These are phyloP conservation scores for Sebastes trivittatus DNA, from an alignment of 2,797 vertebrate species.

Conservation along the genomic window DNA sequence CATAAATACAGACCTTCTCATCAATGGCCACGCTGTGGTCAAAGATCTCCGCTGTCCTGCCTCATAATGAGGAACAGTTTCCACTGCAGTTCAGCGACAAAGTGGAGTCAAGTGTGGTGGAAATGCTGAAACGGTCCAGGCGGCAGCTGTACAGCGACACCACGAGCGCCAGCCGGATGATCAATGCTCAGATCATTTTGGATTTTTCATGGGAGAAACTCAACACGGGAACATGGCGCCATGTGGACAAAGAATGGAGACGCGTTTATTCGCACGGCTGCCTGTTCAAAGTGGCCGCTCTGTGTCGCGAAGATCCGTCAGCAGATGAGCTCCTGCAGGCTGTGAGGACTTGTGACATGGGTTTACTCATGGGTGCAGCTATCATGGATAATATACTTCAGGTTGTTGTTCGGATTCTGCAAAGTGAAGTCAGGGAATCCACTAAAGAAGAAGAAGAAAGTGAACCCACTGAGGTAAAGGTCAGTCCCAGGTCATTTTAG, in stretches of 20 bases:
- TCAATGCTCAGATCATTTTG: slow-evolving; percentile 81
- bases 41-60: slow-evolving; percentile 77
- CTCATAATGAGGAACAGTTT: slow-evolving; percentile 76
- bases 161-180: slow-evolving; percentile 25
- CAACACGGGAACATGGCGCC: slow-evolving; percentile 88
- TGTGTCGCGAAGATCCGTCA: slow-evolving; percentile 70
- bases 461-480: slow-evolving; percentile 78
- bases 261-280: slow-evolving; percentile 89
- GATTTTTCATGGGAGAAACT: slow-evolving; percentile 93
- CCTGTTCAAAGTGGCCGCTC: slow-evolving; percentile 86
- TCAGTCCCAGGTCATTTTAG: slow-evolving; percentile 23
- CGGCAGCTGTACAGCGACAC: slow-evolving; percentile 74
- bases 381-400: slow-evolving; percentile 85
- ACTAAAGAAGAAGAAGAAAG: not conserved
- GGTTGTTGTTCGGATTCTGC: slow-evolving; percentile 78
- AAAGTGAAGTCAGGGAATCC: slow-evolving; percentile 63
- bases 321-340: slow-evolving; percentile 65
- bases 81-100: slow-evolving; percentile 74
- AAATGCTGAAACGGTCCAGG: slow-evolving; percentile 74
- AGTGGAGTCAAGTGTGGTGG: slow-evolving; percentile 78
- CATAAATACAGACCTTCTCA: slow-evolving; percentile 5
- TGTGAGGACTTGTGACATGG: slow-evolving; percentile 88
- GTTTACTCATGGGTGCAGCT: slow-evolving; percentile 88
- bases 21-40: slow-evolving; percentile 76
- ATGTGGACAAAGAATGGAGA: slow-evolving; percentile 90